These are phyloP conservation scores for Heliconius eleuchia DNA, from an alignment of 1,140 invertebrate genomes.

Conservation along the genomic window DNA sequence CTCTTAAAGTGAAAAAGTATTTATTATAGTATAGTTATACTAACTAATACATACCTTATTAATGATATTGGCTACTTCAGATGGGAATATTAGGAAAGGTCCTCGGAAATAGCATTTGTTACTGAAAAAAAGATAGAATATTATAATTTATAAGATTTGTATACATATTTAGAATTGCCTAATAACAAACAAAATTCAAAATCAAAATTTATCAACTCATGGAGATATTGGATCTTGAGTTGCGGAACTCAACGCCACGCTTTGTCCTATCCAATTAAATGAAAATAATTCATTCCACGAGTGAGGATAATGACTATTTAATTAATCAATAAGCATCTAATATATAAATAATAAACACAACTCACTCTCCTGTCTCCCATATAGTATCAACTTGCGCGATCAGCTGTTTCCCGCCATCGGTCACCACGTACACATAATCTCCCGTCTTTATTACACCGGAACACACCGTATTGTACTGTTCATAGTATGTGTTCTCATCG, in stretches of 20 bases:
- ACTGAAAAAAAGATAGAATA: conserved; percentile 80
- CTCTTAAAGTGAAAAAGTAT: too few species aligned
- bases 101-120: conserved; percentile 95
- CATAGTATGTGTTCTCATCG: conserved; percentile 92
- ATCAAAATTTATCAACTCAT: too few species aligned
- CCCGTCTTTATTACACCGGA: conserved; percentile 93
- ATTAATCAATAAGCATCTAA: too few species aligned
- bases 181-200: too few species aligned
- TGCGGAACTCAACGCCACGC: too few species aligned
- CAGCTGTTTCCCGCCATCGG: conserved; percentile 91
- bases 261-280: too few species aligned
- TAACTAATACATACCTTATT: conserved; percentile 71
- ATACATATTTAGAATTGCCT: too few species aligned
- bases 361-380: conserved; percentile 94
- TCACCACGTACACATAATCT: conserved; percentile 96
- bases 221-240: too few species aligned
- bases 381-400: conserved; percentile 97
- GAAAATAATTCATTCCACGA: too few species aligned
- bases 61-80: conserved; percentile 90
- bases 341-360: conserved; percentile 32
- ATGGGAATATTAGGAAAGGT: conserved; percentile 94
- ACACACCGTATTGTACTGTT: conserved; percentile 93
- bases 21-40: too few species aligned
- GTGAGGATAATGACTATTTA: too few species aligned
- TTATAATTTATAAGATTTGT: not conserved